Conservation (phyloP, 2,888 invertebrate species). For the Nesidiocoris tenuis region DNA sequence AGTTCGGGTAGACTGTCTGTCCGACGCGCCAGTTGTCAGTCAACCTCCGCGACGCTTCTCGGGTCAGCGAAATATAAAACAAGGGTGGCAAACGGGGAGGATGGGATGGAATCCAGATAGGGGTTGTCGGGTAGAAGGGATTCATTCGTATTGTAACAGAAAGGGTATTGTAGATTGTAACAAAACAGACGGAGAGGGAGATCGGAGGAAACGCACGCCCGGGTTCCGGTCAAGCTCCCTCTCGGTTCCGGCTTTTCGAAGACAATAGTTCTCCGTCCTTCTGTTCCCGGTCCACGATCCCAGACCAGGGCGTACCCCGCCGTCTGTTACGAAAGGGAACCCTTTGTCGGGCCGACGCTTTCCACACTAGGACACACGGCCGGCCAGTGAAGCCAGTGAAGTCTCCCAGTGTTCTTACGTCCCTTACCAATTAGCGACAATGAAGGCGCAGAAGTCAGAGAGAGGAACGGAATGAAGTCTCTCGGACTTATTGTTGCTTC, state of each 20-base stretch:
- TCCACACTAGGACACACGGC: conserved; percentile 22
- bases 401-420: background rate
- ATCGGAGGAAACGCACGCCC: conserved; percentile 4
- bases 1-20: conserved; percentile 29
- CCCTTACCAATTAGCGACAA: background rate
- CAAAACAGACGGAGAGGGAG: conserved; percentile 12
- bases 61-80: conserved; percentile 41
- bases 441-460: background rate
- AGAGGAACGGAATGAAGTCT: background rate
- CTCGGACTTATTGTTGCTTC: background rate
- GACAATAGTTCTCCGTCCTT: conserved; percentile 26
- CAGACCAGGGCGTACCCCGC: background rate
- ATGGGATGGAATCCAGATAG: conserved; percentile 14
- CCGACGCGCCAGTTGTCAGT: conserved; percentile 14
- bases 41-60: background rate
- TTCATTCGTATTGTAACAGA: conserved; percentile 24
- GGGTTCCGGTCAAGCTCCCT: conserved; percentile 38
- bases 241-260: conserved; percentile 33
- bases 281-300: background rate
- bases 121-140: background rate
- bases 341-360: conserved; percentile 25
- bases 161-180: conserved; percentile 33
- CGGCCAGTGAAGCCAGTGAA: background rate
- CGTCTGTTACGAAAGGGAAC: background rate
- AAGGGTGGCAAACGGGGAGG: conserved; percentile 27